Base-by-base conservation (phyloP, 2,797 vertebrate species). In the Channa striata region DNA sequence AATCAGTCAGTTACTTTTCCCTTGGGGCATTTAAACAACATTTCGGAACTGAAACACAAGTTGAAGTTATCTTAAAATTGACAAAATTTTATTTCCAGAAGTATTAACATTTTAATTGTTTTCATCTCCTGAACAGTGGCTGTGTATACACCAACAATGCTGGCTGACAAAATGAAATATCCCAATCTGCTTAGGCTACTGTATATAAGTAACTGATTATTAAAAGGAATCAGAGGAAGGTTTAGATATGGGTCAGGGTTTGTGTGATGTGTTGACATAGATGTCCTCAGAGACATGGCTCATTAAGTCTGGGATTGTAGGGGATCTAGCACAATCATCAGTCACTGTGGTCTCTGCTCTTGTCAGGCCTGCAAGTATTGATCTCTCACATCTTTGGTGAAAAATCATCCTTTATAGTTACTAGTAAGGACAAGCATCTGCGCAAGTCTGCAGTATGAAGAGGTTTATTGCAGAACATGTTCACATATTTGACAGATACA, bases 261-360 rank as follows among this genome's bases (percentile, higher is more conserved):
- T 21, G 44, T 25, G 19, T 20, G 70, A 66, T 1, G 36, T 53
- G 12, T 61, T 2, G 5, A 40, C 46, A 43, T 0, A 0, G 25
- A 30, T 16, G 10, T 40, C 63, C 59, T 72, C 11, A 14, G 56
- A 72, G 71, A 69, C 47, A 0, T 1, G 11, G 63, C 59, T 87
- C 72, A 80, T 86, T 84, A 86, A 82, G 73, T 51, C 37, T 0
- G n/a, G 62, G 74, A 77, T 87, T 70, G 71, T 20, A 53, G 67
- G 46, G 80, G 72, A 72, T 65, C 20, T 44, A 13, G 39, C 42
- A 14, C 19, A 21, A 62, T 67, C 77, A 79, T 90, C 80, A 72
- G 72, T 87, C 85, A 78, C 68, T 19, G 21, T 52, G 74, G 73
- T 68, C 61, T 63, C 34, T 7, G 42, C 44, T 59, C 53, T 12